Conservation (phyloP, 64 coral and sea anemone species). For the Montipora sp. region DNA sequence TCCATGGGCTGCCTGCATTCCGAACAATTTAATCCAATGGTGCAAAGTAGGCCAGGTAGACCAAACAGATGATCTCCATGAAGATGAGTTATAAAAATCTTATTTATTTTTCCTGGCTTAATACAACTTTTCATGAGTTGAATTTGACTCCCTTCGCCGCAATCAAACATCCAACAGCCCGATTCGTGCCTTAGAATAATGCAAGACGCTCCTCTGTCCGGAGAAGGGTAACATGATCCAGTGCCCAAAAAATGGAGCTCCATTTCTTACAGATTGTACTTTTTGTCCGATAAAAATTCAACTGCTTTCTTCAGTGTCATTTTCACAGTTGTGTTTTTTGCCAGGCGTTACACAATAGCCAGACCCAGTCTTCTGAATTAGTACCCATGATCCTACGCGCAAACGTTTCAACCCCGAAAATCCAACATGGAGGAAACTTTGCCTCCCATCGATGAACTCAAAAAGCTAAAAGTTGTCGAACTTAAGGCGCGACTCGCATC, state of each 20-base stretch:
- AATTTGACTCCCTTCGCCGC: constrained; percentile 92
- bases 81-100: constrained; percentile 98
- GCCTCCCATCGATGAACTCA: constrained; percentile 60
- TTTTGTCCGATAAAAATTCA: too few relatives aligned
- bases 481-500: constrained; percentile 80
- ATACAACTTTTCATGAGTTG: constrained; percentile 87
- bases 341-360: constrained; percentile 6
- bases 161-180: constrained; percentile 98
- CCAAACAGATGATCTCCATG: constrained; percentile 98
- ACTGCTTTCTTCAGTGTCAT: too few relatives aligned
- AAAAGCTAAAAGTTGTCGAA: constrained; percentile 97
- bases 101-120: constrained; percentile 85
- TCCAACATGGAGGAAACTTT: constrained; percentile 91
- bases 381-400: constrained; percentile 1
- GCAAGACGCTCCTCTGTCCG: constrained; percentile 79
- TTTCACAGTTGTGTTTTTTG: background rate
- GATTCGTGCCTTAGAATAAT: constrained; percentile 65
- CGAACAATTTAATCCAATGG: constrained; percentile 78
- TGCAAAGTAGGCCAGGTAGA: constrained; percentile 89
- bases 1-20: constrained; percentile 64
- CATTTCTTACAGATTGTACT: constrained; percentile 41
- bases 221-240: constrained; percentile 82
- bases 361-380: background rate
- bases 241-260: constrained; percentile 94
- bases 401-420: constrained; percentile 11